Conservation (phyloP, 2,888 invertebrate genomes). For the Tethea ocularis region DNA sequence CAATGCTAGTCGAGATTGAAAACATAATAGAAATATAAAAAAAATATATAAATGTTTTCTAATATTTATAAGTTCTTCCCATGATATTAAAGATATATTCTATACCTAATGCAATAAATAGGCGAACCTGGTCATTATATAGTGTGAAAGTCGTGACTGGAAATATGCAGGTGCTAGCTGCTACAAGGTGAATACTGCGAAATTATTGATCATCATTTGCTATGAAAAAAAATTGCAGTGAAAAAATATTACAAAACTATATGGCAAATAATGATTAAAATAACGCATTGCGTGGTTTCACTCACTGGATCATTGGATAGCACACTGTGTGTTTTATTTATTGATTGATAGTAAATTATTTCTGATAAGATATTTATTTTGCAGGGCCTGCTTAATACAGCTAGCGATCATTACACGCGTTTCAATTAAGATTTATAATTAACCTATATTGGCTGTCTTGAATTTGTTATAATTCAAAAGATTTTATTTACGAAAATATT, state of each 20-base stretch:
- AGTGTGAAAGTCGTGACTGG: conserved; percentile 1
- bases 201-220: neutral
- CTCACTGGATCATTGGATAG: neutral
- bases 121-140: conserved; percentile 1
- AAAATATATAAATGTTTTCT: conserved; percentile 21
- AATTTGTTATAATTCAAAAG: conserved; percentile 7
- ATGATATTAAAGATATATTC: conserved; percentile 9
- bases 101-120: neutral
- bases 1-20: conserved; percentile 42
- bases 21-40: conserved; percentile 30
- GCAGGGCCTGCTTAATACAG: neutral
- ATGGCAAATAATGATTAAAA: neutral
- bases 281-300: neutral
- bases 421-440: neutral
- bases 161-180: conserved; percentile 1
- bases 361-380: neutral
- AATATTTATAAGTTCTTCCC: conserved; percentile 13
- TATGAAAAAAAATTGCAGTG: conserved; percentile 5
- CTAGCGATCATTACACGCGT: neutral
- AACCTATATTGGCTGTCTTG: neutral
- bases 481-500: conserved; percentile 11
- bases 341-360: conserved; percentile 3
- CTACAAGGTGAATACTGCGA: neutral
- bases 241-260: conserved; percentile 2
- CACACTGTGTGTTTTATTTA: neutral